A percentile compares a stretch with the other conserved stretches of the same genome.
These are phyloP conservation scores for Agrilus mali DNA, from an alignment of 2,888 invertebrate genomes.

Conservation along the genomic window DNA sequence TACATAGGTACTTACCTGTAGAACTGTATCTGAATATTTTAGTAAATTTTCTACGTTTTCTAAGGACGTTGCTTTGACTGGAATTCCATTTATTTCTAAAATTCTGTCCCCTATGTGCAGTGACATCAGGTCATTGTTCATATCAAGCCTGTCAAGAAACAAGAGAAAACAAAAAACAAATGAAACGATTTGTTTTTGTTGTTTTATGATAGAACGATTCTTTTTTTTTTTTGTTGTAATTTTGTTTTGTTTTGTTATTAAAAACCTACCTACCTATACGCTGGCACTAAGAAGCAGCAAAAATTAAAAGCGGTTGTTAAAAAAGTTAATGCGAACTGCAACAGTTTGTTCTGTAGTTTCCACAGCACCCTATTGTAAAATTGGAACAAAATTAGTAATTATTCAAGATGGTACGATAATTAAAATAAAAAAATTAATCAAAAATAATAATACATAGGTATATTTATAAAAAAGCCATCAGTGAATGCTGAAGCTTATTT, in stretches of 20 bases:
- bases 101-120: slow-evolving; percentile 88
- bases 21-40: slow-evolving; percentile 54
- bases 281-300: slow-evolving; percentile 51
- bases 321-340: slow-evolving; percentile 56
- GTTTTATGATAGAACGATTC: no score
- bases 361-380: slow-evolving; percentile 40
- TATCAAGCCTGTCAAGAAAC: slow-evolving; percentile 51
- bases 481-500: no score
- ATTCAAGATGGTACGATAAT: not conserved
- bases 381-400: slow-evolving; percentile 3
- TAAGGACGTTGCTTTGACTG: slow-evolving; percentile 66
- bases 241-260: not conserved
- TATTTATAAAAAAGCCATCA: not conserved
- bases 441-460: slow-evolving; percentile 1
- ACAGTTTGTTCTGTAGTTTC: slow-evolving; percentile 54
- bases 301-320: slow-evolving; percentile 57
- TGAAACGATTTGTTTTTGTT: no score
- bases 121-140: slow-evolving; percentile 69
- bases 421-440: not conserved
- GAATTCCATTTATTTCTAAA: slow-evolving; percentile 84
- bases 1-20: slow-evolving; percentile 45
- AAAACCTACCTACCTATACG: slow-evolving; percentile 43
- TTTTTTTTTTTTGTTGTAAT: not conserved
- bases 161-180: no score
- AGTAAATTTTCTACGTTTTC: slow-evolving; percentile 67